Evolutionary conservation across 2,797 vertebrate species (phyloP).

Genomic region (Trachops cirrhosus): DNA sequence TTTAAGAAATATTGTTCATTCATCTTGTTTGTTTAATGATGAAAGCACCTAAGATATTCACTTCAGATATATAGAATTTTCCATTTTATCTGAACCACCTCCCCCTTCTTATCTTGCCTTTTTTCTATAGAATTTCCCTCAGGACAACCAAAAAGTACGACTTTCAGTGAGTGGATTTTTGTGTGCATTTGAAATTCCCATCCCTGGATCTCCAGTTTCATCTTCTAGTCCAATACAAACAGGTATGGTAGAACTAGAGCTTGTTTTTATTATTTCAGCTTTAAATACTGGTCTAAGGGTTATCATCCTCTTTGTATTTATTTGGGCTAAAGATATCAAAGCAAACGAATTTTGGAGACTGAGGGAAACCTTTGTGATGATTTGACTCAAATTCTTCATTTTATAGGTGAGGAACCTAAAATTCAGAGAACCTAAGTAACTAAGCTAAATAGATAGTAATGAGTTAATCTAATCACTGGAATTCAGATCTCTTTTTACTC

Average conservation of each 20-base stretch:
- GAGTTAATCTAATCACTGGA: neutral
- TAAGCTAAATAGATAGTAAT: conserved; percentile 7
- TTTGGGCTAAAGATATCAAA: neutral
- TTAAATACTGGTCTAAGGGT: neutral
- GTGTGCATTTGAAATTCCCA: conserved; percentile 96
- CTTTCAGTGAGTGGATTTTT: conserved; percentile 94
- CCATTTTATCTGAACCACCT: neutral
- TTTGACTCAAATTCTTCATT: conserved; percentile 29
- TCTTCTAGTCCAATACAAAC: conserved; percentile 88
- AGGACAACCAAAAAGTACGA: conserved; percentile 98
- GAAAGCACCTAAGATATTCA: neutral
- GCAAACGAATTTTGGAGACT: neutral
- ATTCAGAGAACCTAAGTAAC: conserved; percentile 14
- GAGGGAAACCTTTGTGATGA: conserved; percentile 15
- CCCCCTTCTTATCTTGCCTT: neutral
- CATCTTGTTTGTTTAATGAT: conserved; percentile 13
- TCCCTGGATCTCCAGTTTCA: conserved; percentile 93
- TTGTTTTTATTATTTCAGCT: neutral
- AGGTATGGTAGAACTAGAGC: conserved; percentile 82
- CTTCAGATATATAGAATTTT: conserved; percentile 33
- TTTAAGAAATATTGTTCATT: conserved; percentile 14
- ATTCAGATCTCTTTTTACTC: conserved; percentile 14
- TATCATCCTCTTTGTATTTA: neutral
- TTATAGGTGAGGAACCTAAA: conserved; percentile 23
- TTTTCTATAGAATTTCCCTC: conserved; percentile 92